These are phyloP conservation scores for Enteromius anoplus DNA, from an alignment of 2,797 vertebrate species.

Conservation along the genomic window DNA sequence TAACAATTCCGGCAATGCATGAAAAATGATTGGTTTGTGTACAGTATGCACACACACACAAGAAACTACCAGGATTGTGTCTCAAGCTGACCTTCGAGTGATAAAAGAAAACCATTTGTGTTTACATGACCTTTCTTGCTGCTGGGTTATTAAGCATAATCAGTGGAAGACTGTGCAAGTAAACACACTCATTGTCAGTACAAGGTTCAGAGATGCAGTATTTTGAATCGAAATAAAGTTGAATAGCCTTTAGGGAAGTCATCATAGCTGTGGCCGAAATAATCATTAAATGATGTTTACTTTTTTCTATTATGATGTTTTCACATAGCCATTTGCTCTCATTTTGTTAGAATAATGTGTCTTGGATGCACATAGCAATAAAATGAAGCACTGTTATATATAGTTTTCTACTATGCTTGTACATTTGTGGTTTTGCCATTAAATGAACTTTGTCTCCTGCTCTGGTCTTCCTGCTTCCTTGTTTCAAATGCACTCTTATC, in stretches of 20 bases:
- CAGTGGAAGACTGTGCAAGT: constrained; percentile 2
- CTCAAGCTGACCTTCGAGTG: neutral
- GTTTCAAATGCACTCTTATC: neutral
- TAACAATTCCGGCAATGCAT: neutral
- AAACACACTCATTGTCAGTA: constrained; percentile 18
- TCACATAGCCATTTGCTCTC: constrained; percentile 9
- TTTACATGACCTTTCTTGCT: constrained; percentile 10
- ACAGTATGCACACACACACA: neutral
- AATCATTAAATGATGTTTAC: constrained; percentile 3
- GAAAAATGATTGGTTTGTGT: neutral
- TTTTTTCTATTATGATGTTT: constrained; percentile 30
- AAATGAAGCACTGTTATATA: constrained; percentile 56
- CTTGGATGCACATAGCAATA: constrained; percentile 54
- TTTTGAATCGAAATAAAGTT: constrained; percentile 15
- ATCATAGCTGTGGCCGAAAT: constrained; percentile 9
- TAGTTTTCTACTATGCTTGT: constrained; percentile 39
- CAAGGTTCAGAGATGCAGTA: constrained; percentile 35
- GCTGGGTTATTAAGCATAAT: constrained; percentile 22
- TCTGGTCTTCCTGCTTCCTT: neutral
- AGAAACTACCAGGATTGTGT: neutral
- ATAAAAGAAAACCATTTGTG: neutral
- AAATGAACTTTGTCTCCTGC: constrained; percentile 44
- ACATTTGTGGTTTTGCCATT: constrained; percentile 49
- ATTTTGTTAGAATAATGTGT: constrained; percentile 29
- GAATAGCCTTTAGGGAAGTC: constrained; percentile 19